Evolutionary conservation across 2,113 vertebrate species (phyloP), one percentile per base, ranked within the genome.

Genomic region (Ophthalmolycus amberensis): DNA sequence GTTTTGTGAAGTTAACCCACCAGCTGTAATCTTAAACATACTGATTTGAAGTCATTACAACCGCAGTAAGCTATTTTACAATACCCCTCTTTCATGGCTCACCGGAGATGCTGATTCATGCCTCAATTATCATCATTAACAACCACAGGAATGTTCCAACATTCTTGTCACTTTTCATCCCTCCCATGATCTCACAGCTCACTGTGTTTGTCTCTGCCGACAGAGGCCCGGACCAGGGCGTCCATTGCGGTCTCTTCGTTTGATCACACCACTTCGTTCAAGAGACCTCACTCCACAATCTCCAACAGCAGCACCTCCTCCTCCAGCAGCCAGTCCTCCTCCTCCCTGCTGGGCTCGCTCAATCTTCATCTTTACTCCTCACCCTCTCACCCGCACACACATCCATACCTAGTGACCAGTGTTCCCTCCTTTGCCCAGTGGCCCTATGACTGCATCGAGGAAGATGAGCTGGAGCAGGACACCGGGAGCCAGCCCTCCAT

Each of bases 241-340:
- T 93, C 95, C 56, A 87, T 94, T 1, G 92, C 93, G 0, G 93
- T 94, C 66, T 87, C 96, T 42, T 94, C 94, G 0, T 94, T 92
- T 71, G 95, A 96, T 52, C 93, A 95, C 65, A 87, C 82, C 44
- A 69, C 90, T 1, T 93, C 95, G 0, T 94, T 95, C 79, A 96
- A 97, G 89, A 94, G 96, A 40, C 96, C 95, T 0, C 96, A 96
- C 89, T 97, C 96, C 77, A 96, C 95, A 50, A 95, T 96, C 93
- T 96, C 96, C 64, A 96, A 95, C 93, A 96, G 96, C 93, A 97
- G 96, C 93, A 96, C 95, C 6, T 96, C 96, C 15, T 96, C 96
- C 50, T 97, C 96, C 71, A 92, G 96, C 88, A 96, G 96, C 91
- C 95, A 96, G 87, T 95, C 95, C 1, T 96, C 95, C 0, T 96